Evolutionary conservation across 2,888 invertebrate species (phyloP), one percentile per base, ranked within the genome.

Genomic region (Steromphala cineraria): DNA sequence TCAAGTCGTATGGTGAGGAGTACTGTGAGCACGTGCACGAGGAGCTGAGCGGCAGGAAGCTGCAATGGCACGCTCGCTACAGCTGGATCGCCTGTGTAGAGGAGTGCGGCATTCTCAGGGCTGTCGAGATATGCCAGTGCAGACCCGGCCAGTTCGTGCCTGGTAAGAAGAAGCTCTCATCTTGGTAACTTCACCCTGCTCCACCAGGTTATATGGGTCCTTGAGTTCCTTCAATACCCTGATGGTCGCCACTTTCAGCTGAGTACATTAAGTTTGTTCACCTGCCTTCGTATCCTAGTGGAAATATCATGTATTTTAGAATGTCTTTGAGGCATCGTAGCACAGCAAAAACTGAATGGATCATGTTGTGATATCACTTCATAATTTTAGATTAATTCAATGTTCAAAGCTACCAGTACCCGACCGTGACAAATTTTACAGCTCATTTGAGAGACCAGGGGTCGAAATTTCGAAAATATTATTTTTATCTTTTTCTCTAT

Each of bases 1-100:
- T 21, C 75, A 75, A 53, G 24, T 46, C 75, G 24, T 75, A 52
- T 53, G 75, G 75, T 46, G 28, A 75, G 13, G 53, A 53, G n/a
- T 21, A 3, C n/a, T 75, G 75, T 52, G 4, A 53, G 17, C 0
- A 55, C 55, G 15, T 5, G n/a, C 55, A 55, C 10, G 55, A 55
- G 2, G 19, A 7, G n/a, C 19, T 55, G 55, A 8, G 3, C 1
- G 0, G n/a, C n/a, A 55, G 19, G 55, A 15, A 15, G 13, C n/a
- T 55, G 55, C 55, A 19, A 15, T 55, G 55, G 55, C 55, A 55
- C n/a, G 5, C n/a, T 5, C n/a, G 19, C n/a, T 55, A 55, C 55
- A 55, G n/a, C 3, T 55, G 55, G 55, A 19, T n/a, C n/a, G n/a
- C 55, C 0, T 55, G 55, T 13, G 55, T 55, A 19, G 55, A 55